Evolutionary conservation across 2,888 invertebrate genomes (phyloP), one percentile per base, ranked within the genome.

Genomic region (Drosophila putrida): DNA sequence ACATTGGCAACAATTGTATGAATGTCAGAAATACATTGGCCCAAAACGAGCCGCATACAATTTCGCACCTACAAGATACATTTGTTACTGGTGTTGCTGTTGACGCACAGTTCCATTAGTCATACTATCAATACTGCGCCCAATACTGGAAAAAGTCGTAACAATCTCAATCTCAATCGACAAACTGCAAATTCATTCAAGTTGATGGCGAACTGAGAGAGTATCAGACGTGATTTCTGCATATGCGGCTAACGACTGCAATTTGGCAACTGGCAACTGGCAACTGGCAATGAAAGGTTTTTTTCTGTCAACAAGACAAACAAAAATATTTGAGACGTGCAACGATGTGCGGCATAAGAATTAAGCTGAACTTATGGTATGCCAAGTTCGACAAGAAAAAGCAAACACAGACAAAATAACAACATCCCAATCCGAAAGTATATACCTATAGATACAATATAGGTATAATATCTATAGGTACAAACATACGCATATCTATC

Each of bases 301-400:
- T 10, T n/a, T 54, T n/a, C 39, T 38, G 60, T 51, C 55, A 54
- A 55, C 51, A 68, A 60, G 38, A 60, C 51, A 66, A 63, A 66
- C 65, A 67, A 55, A 64, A 59, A 69, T 49, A 53, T 71, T 71
- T 61, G 59, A 65, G 68, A 82, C 77, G 82, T 79, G 79, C 67
- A 50, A 50, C 67, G 75, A 38, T 65, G 78, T 49, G 63, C 60
- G 74, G 75, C 75, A 82, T 78, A 82, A 82, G 76, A 87, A 82
- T 78, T 75, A 76, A 78, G 71, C 82, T 68, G 65, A 78, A 71
- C 75, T 76, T 67, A 71, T 70, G 74, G 69, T 41, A 41, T 59
- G 55, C 70, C 64, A 80, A 77, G 71, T 64, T 73, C 68, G 75
- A 66, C 66, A 64, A 57, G 61, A 61, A 55, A 63, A 73, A 71